phyloP scores from a whole-genome alignment of 2,113 vertebrate genomes.

The Setophaga petechia region DNA sequence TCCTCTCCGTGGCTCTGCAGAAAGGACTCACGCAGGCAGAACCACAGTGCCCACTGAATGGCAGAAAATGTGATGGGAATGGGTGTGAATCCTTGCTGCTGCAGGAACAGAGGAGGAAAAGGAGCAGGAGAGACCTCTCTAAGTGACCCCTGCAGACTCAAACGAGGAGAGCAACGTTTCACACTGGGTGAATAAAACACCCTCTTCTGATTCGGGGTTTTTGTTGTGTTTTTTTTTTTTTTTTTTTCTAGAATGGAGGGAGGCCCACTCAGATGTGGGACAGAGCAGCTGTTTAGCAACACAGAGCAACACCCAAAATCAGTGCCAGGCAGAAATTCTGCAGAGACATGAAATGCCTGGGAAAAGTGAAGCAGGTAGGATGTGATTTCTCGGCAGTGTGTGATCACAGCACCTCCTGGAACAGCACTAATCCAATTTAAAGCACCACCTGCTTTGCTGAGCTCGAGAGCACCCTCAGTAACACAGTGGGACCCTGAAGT shows the following conservation, averaged over 20 bases:
- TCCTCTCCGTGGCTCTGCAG: fast-evolving
- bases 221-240: neutral
- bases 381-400: neutral
- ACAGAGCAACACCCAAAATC: neutral
- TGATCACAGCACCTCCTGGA: neutral
- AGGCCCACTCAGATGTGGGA: neutral
- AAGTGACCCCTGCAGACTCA: neutral
- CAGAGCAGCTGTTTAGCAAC: neutral
- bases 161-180: neutral
- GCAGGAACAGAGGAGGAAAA: neutral
- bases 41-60: neutral
- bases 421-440: neutral
- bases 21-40: slow-evolving; percentile 17
- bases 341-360: neutral
- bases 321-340: neutral
- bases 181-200: neutral
- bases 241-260: neutral
- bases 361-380: neutral
- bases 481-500: fast-evolving
- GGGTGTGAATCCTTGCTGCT: slow-evolving; percentile 49
- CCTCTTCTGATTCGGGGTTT: neutral
- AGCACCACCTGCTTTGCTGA: neutral
- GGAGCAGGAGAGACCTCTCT: neutral
- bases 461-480: neutral
- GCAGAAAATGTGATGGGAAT: slow-evolving; percentile 48